Conservation (phyloP, 2,888 invertebrate genomes). For the Cosmopolites sordidus region DNA sequence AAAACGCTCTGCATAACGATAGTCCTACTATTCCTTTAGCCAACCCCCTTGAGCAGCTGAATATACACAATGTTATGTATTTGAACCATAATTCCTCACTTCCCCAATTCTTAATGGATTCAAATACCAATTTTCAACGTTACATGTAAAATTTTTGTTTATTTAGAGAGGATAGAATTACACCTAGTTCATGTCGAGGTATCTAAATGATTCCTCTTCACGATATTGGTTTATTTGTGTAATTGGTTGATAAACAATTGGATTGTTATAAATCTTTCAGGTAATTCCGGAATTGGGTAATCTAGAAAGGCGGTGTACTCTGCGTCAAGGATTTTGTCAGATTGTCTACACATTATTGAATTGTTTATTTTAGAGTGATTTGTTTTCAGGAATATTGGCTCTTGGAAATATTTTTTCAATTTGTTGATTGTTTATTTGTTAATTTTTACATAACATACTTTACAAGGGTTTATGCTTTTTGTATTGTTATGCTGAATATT, state of each 20-base stretch:
- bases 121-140: too few species aligned
- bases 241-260: too few species aligned
- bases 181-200: too few species aligned
- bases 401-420: conserved; percentile 1
- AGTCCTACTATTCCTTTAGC: conserved; percentile 10
- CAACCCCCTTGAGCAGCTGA: conserved; percentile 6
- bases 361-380: conserved; percentile 2
- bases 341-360: not conserved
- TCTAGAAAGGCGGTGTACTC: not conserved
- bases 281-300: too few species aligned
- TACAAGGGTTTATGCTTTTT: not conserved
- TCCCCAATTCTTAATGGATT: too few species aligned
- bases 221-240: too few species aligned
- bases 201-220: too few species aligned
- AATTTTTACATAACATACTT: not conserved
- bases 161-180: too few species aligned
- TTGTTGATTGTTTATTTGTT: not conserved
- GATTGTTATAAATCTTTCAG: too few species aligned
- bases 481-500: not conserved
- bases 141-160: too few species aligned
- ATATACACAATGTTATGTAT: conserved; percentile 1
- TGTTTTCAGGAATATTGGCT: conserved; percentile 3
- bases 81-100: too few species aligned
- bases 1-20: conserved; percentile 13
- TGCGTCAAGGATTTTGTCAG: conserved; percentile 12